A percentile compares a stretch with the other conserved stretches of the same genome.
These are phyloP conservation scores for Drosophila micromelanica DNA, from an alignment of 1,140 invertebrate genomes.

Conservation along the genomic window DNA sequence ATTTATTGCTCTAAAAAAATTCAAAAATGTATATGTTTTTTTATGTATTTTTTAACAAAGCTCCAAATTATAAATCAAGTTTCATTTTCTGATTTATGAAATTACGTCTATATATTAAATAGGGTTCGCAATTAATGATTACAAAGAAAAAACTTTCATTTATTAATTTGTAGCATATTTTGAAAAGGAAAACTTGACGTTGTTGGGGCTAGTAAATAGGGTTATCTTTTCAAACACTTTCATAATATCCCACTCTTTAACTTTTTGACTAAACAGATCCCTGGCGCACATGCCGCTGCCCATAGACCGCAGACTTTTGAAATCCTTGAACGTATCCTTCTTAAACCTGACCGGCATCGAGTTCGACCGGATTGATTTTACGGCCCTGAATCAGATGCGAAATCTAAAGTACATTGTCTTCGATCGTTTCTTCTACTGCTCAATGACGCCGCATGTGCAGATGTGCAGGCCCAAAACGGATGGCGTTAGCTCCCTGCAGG, in stretches of 20 bases:
- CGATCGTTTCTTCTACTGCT: constrained; percentile 89
- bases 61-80: no score
- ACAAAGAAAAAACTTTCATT: neutral
- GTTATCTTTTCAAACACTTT: no score
- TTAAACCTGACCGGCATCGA: constrained; percentile 86
- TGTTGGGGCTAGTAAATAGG: no score
- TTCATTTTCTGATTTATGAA: no score
- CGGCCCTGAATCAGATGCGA: constrained; percentile 85
- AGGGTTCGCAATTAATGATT: no score
- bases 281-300: constrained; percentile 65
- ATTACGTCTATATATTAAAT: no score
- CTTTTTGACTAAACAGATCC: constrained; percentile 44
- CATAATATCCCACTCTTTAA: no score
- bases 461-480: constrained; percentile 89
- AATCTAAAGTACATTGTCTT: constrained; percentile 88
- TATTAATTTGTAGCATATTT: no score
- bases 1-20: no score
- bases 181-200: no score
- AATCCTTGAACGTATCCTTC: constrained; percentile 71
- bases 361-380: constrained; percentile 85
- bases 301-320: constrained; percentile 57
- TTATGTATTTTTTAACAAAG: no score
- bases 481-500: constrained; percentile 89
- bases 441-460: constrained; percentile 87
- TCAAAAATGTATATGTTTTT: no score